A percentile compares a stretch with the other conserved stretches of the same genome.
phyloP scores from a whole-genome alignment of 2,888 invertebrate species.

The Hartigia nigra region DNA sequence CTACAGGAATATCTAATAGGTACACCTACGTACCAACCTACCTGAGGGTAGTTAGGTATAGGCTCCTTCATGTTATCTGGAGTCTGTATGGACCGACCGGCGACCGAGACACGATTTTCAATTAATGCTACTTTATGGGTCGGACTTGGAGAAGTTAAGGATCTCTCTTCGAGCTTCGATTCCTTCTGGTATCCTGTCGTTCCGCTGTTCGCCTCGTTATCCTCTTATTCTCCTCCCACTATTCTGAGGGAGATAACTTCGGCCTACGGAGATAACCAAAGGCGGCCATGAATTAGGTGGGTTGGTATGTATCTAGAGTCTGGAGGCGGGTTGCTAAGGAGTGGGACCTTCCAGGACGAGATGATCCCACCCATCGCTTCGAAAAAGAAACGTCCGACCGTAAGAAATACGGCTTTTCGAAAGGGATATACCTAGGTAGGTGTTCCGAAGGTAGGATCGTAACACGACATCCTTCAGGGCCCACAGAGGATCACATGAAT shows the following conservation, averaged over 20 bases:
- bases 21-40: constrained; percentile 1
- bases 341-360: not conserved
- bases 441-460: not conserved
- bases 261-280: not conserved
- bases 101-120: constrained; percentile 20
- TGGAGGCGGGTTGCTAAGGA: constrained; percentile 4
- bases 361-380: constrained; percentile 6
- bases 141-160: constrained; percentile 15
- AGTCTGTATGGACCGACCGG: not conserved
- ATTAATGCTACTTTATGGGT: constrained; percentile 26
- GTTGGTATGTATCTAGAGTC: constrained; percentile 18
- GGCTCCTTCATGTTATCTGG: not conserved
- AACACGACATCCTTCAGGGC: not conserved
- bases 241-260: constrained; percentile 4
- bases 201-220: not conserved
- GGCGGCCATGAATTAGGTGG: constrained; percentile 32
- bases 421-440: not conserved
- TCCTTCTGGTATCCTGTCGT: constrained; percentile 14
- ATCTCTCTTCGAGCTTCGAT: constrained; percentile 7
- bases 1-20: not conserved
- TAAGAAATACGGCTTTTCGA: constrained; percentile 8
- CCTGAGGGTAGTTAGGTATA: not conserved
- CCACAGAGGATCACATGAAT: not conserved
- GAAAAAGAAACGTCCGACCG: constrained; percentile 1
- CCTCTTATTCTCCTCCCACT: not conserved